A percentile compares a stretch with the other conserved stretches of the same genome.
These are phyloP conservation scores for Hypsopygia costalis DNA, from an alignment of 2,888 invertebrate genomes.

Conservation along the genomic window DNA sequence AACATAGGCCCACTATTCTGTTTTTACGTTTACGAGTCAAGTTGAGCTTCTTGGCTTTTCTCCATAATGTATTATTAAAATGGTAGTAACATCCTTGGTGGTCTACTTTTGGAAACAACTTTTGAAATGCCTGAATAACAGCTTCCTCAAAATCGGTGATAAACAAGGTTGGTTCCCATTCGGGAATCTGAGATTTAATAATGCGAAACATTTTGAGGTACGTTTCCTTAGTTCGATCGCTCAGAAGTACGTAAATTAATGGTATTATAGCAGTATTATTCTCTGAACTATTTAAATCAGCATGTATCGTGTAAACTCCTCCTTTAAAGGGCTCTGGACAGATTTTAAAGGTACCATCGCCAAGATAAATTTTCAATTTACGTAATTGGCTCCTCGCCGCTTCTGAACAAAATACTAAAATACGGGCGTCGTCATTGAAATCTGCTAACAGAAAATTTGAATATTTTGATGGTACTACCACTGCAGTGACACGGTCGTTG, in stretches of 20 bases:
- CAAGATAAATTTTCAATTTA: conserved; percentile 4
- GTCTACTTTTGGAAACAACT: conserved; percentile 7
- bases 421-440: conserved; percentile 6
- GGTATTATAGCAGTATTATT: background rate
- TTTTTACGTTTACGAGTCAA: conserved; percentile 12
- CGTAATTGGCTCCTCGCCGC: conserved; percentile 3
- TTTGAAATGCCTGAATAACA: conserved; percentile 9
- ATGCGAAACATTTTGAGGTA: conserved; percentile 9
- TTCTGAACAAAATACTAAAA: conserved; percentile 4
- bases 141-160: conserved; percentile 12
- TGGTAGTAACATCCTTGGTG: conserved; percentile 4
- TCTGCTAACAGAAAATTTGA: conserved; percentile 9
- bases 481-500: conserved; percentile 4
- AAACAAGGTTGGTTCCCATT: conserved; percentile 11
- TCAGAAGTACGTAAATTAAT: conserved; percentile 4
- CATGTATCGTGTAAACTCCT: conserved; percentile 8
- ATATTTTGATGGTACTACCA: conserved; percentile 8
- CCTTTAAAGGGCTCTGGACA: conserved; percentile 7
- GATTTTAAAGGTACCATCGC: conserved; percentile 3
- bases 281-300: conserved; percentile 4
- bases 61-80: conserved; percentile 11
- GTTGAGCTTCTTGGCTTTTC: conserved; percentile 10
- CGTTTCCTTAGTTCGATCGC: conserved; percentile 2
- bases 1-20: conserved; percentile 8
- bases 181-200: background rate